phyloP scores from a whole-genome alignment of 2,888 invertebrate genomes.

The Scaptomyza cyrtandrae region DNA sequence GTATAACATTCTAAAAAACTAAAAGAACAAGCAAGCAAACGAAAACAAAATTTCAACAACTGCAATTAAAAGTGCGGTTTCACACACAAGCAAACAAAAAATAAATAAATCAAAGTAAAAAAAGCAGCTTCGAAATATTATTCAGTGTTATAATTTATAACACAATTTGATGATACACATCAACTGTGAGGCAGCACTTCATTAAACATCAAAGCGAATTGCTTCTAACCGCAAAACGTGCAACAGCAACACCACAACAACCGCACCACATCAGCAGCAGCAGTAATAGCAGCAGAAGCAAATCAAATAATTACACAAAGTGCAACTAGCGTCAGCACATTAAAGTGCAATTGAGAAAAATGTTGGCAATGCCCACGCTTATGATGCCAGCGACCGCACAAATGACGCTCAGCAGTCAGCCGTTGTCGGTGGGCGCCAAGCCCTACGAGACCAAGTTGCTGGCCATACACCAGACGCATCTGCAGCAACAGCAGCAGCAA shows the following conservation, averaged over 20 bases:
- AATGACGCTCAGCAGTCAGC: slow-evolving; percentile 85
- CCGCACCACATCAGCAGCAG: slow-evolving; percentile 49
- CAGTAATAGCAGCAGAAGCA: slow-evolving; percentile 32
- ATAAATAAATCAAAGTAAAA: slow-evolving; percentile 34
- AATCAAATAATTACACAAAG: slow-evolving; percentile 37
- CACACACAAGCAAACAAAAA: slow-evolving; percentile 45
- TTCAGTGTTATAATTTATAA: slow-evolving; percentile 68
- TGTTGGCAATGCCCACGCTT: slow-evolving; percentile 85
- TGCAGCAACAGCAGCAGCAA: slow-evolving; percentile 83
- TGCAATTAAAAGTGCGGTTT: slow-evolving; percentile 70
- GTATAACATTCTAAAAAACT: slow-evolving; percentile 44
- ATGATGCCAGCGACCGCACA: slow-evolving; percentile 85
- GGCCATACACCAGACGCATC: slow-evolving; percentile 85
- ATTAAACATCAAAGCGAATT: slow-evolving; percentile 79
- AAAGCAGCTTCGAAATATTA: slow-evolving; percentile 43
- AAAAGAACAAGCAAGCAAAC: slow-evolving; percentile 38
- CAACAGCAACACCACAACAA: slow-evolving; percentile 57
- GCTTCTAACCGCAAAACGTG: slow-evolving; percentile 73
- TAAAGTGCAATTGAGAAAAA: slow-evolving; percentile 64
- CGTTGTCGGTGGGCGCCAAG: slow-evolving; percentile 83
- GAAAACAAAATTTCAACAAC: slow-evolving; percentile 44
- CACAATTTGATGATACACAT: slow-evolving; percentile 66
- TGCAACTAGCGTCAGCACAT: slow-evolving; percentile 48
- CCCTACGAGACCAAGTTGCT: slow-evolving; percentile 85
- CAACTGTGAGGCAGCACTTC: slow-evolving; percentile 75